Evolutionary conservation across 2,113 vertebrate genomes (phyloP).

Genomic region (Notothenia coriiceps): DNA sequence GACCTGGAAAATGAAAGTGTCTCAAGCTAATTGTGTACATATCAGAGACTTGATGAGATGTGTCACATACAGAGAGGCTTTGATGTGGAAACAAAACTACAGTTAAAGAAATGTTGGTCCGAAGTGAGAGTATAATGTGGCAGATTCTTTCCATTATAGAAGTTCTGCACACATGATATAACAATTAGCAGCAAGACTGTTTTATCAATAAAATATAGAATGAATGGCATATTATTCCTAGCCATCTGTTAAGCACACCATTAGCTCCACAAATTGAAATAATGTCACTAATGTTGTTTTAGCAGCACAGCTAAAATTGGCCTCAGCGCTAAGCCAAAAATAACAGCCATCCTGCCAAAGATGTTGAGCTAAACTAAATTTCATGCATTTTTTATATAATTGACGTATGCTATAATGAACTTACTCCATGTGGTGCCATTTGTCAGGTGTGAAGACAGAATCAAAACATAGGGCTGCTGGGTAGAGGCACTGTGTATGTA

Average conservation of each 20-base stretch:
- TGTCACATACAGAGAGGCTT: constrained; percentile 47
- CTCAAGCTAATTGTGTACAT: constrained; percentile 56
- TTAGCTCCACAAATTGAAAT: constrained; percentile 40
- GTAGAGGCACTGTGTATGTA: constrained; percentile 25
- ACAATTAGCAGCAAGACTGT: neutral
- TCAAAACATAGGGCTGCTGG: constrained; percentile 28
- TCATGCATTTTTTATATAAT: constrained; percentile 18
- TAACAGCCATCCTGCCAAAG: constrained; percentile 17
- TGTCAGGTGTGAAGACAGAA: constrained; percentile 26
- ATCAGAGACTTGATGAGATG: constrained; percentile 61
- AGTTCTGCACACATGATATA: constrained; percentile 1
- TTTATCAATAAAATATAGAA: constrained; percentile 18
- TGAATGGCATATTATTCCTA: constrained; percentile 20
- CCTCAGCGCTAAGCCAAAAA: constrained; percentile 13
- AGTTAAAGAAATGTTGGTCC: constrained; percentile 8
- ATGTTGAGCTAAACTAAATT: constrained; percentile 33
- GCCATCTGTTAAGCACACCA: constrained; percentile 45
- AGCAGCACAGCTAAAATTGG: constrained; percentile 20
- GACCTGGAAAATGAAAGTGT: constrained; percentile 74
- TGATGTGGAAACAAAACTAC: constrained; percentile 38
- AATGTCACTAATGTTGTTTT: constrained; percentile 37
- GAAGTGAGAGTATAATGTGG: neutral
- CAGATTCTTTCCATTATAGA: constrained; percentile 22
- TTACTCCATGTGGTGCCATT: constrained; percentile 17
- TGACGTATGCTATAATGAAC: constrained; percentile 19